Base-by-base conservation (phyloP, 2,888 invertebrate species). In the Gasteruption jaculator region DNA sequence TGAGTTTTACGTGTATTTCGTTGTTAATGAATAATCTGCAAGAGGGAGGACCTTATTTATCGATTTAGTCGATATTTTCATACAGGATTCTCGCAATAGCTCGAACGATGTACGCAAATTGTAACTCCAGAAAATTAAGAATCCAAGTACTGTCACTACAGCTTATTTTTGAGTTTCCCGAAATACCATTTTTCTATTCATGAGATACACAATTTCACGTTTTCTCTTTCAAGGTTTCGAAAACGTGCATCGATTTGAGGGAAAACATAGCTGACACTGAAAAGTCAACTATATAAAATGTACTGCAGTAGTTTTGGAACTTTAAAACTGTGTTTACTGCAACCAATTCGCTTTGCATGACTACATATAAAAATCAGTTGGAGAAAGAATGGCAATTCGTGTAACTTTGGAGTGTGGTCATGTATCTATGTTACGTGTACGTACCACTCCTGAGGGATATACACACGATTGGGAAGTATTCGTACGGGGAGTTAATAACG, bases 401-500 rank as follows among this genome's bases (percentile, higher is more conserved):
- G 87, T 93, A 58, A 84, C 83, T 69, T 82, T 95, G 65, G 93
- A 94, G 77, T 86, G 94, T 70, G 95, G 95, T 52, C 95, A 96
- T 73, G 82, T 83, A 72, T 91, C 95, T 52, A 80, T 82, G 47
- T 70, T 91, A 56, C 83, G 88, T 61, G 81, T 82, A 38, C 87
- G 88, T 68, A 81, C 82, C 58, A 91, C 92, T 10, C 81, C 83
- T 15, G 90, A 92, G 68, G 94, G 92, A 32, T 94, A 90, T 69
- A 96, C 95, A 55, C 96, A 96, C 74, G 95, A 96, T 71, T 96
- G 96, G 96, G 90, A 91, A 71, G 85, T 96, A 38, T 95, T 87
- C 74, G 91, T 96, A 15, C 80, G 88, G 62, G 94, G 94, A 39
- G 81, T 83, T 53, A 91, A 93, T 64, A 85, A 86, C 56, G 83